Conservation (phyloP, 2,797 vertebrate genomes). For the Graptemys geographica region DNA sequence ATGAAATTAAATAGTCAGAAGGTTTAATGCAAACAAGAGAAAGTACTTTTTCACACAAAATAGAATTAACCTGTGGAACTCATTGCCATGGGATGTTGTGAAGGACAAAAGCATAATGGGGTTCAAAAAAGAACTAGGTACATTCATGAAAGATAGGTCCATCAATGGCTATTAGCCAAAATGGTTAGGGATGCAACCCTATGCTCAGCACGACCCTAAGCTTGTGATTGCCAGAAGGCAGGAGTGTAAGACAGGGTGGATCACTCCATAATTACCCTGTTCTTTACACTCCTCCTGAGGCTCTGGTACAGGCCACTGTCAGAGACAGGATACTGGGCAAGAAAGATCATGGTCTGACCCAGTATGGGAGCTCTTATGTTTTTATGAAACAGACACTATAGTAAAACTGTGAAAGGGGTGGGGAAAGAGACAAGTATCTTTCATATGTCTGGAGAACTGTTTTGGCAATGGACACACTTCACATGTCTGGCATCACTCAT, state of each 20-base stretch:
- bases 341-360: background rate
- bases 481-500: rapidly evolving
- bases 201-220: background rate
- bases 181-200: background rate
- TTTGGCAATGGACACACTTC: background rate
- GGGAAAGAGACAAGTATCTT: background rate
- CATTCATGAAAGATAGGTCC: background rate
- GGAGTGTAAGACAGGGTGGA: background rate
- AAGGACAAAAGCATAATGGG: too few relatives aligned
- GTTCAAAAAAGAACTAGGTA: too few relatives aligned
- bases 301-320: background rate
- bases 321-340: background rate
- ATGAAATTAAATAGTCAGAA: background rate
- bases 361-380: background rate
- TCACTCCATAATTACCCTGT: background rate
- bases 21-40: too few relatives aligned
- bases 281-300: background rate
- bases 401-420: background rate
- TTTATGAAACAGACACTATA: background rate
- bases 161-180: background rate
- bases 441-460: background rate
- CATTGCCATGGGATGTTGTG: too few relatives aligned
- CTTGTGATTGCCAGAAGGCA: background rate
- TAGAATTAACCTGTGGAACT: too few relatives aligned
- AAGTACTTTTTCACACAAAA: too few relatives aligned